Conservation (phyloP, 2,797 vertebrate genomes). For the Sebastes elongatus region DNA sequence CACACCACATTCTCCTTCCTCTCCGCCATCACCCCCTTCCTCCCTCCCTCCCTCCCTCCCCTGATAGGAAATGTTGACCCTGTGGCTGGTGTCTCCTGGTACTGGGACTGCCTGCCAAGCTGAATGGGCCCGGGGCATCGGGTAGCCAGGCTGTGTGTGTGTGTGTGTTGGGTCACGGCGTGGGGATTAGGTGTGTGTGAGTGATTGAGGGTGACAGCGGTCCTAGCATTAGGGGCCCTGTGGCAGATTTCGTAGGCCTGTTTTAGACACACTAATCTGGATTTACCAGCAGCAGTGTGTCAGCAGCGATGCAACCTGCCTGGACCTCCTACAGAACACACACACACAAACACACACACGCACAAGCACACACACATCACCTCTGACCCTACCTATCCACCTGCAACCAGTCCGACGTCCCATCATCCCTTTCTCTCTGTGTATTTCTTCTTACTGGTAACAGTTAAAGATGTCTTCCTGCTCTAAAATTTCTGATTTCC, state of each 20-base stretch:
- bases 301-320: conserved; percentile 78
- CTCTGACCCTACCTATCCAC: conserved; percentile 40
- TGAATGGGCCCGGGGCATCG: conserved; percentile 54
- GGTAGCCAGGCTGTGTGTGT: conserved; percentile 28
- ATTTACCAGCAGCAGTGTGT: conserved; percentile 84
- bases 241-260: conserved; percentile 82
- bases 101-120: conserved; percentile 63
- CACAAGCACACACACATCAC: conserved; percentile 24
- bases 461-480: neutral
- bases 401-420: conserved; percentile 13
- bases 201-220: conserved; percentile 86
- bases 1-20: neutral
- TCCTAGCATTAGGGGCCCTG: conserved; percentile 82
- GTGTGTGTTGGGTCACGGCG: conserved; percentile 69
- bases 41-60: neutral
- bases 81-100: conserved; percentile 76
- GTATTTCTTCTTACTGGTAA: neutral
- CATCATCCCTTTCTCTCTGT: neutral
- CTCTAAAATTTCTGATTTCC: neutral
- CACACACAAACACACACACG: conserved; percentile 12
- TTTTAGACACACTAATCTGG: conserved; percentile 88
- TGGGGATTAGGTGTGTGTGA: conserved; percentile 83
- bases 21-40: neutral
- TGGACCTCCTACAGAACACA: conserved; percentile 69
- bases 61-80: conserved; percentile 63